Percentiles rank a stretch among this genome's conserved stretches.
Conservation (phyloP, 2,113 vertebrate species). For the Cryptomyrus ogoouensis region DNA sequence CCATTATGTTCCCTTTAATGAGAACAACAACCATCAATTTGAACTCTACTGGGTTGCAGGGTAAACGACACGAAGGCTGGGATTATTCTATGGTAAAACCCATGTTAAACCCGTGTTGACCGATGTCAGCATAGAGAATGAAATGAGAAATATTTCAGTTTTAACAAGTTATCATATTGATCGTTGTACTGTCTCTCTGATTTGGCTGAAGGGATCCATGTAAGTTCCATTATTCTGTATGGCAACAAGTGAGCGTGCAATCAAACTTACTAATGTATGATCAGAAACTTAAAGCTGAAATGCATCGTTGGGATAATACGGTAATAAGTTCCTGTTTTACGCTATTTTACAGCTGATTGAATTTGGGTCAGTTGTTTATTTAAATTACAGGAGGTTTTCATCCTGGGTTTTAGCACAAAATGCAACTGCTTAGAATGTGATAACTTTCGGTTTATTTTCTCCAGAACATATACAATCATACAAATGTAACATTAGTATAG, state of each 20-base stretch:
- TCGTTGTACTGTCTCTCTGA: background rate
- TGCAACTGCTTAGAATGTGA: background rate
- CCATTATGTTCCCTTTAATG: slow-evolving; percentile 7
- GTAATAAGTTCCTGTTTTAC: background rate
- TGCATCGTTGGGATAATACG: background rate
- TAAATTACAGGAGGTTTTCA: background rate
- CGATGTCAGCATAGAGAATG: background rate
- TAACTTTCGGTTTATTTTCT: background rate
- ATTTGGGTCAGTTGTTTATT: background rate
- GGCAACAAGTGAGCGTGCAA: background rate
- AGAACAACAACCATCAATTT: slow-evolving; percentile 11
- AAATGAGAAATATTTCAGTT: background rate
- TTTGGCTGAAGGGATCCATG: background rate
- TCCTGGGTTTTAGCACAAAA: background rate
- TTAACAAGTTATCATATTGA: background rate
- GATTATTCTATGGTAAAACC: background rate
- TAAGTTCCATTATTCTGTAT: background rate
- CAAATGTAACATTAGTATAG: background rate
- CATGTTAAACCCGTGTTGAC: background rate
- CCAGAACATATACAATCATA: background rate
- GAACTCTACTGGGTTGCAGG: background rate
- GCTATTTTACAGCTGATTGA: background rate
- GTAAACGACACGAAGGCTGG: background rate
- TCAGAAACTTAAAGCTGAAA: background rate
- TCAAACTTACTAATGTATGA: background rate